Evolutionary conservation across 2,888 invertebrate genomes (phyloP), one percentile per base, ranked within the genome.

Genomic region (Glaucopsyche alexis): DNA sequence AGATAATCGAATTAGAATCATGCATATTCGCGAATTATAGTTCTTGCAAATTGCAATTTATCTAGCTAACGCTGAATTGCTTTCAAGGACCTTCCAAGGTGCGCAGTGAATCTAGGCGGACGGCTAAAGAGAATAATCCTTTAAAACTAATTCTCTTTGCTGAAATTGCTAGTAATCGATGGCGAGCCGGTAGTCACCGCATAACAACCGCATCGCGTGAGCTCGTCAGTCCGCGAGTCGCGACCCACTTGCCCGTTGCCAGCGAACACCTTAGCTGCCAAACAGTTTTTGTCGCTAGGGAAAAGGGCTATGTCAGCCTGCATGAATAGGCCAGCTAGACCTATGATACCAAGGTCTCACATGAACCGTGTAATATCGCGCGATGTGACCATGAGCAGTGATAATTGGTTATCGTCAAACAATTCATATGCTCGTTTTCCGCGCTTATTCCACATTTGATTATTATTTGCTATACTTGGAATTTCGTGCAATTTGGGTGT

Each of bases 151-250:
- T 19, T 55, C 9, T 11, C 16, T 19, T 60, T 60, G 60, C 7
- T 29, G 29, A 60, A 38, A 60, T 60, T 60, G 29, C 60, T 29
- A 60, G 29, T 38, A 13, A 75, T 76, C 76, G 75, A 76, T 75
- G 72, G 71, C 74, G 66, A 47, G 40, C 50, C 74, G 67, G 74
- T 72, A 69, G 75, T 55, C 75, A 72, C 74, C 76, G 76, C 76
- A 76, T 76, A 76, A 76, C 76, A 74, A 75, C 76, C 74, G 71
- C 47, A 40, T 75, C 71, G 75, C 76, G 73, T 75, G 76, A 55
- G 71, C 19, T 69, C 42, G 65, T 50, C 73, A 52, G 73, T 73
- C 71, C 73, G 70, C 73, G 74, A 65, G 72, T 67, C 73, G 70
- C 73, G 74, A 65, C 74, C 74, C 71, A 75, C 73, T 75, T 74